Evolutionary conservation across 1,140 invertebrate species (phyloP).

Genomic region (Tachypleus tridentatus): DNA sequence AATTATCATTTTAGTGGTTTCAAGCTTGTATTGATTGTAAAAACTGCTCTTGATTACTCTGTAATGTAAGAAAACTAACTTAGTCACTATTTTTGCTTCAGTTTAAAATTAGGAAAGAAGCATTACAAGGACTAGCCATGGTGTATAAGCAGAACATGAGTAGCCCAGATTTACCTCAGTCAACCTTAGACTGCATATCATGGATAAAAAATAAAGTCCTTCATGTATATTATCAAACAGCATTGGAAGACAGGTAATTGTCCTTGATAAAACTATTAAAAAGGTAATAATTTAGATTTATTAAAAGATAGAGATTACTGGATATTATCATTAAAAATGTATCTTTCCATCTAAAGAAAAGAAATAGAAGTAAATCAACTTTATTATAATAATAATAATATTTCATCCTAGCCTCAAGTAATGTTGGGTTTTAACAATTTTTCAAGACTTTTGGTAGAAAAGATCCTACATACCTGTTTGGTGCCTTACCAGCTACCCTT

Average conservation of each 20-base stretch:
- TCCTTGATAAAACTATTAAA: neutral
- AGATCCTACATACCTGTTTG: slow-evolving; percentile 87
- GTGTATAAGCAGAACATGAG: slow-evolving; percentile 82
- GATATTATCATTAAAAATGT: neutral
- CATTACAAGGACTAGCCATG: slow-evolving; percentile 79
- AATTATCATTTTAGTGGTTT: too few relatives aligned
- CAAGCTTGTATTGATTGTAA: too few relatives aligned
- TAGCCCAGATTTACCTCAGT: slow-evolving; percentile 64
- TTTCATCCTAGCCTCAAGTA: neutral
- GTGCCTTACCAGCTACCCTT: slow-evolving; percentile 82
- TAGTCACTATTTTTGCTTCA: neutral
- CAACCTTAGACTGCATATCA: slow-evolving; percentile 67
- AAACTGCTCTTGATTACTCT: too few relatives aligned
- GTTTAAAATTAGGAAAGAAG: slow-evolving; percentile 94
- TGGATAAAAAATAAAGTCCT: slow-evolving; percentile 98
- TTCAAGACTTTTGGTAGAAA: slow-evolving; percentile 67
- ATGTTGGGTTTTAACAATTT: slow-evolving; percentile 23
- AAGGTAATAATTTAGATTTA: neutral
- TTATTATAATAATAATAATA: neutral
- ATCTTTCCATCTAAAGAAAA: neutral
- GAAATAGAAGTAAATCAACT: neutral
- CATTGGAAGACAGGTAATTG: slow-evolving; percentile 48
- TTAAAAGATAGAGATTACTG: too few relatives aligned
- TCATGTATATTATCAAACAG: slow-evolving; percentile 76
- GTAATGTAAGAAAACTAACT: too few relatives aligned